These are phyloP conservation scores for Anas bahamensis DNA, from an alignment of 2,797 vertebrate species.

Conservation along the genomic window DNA sequence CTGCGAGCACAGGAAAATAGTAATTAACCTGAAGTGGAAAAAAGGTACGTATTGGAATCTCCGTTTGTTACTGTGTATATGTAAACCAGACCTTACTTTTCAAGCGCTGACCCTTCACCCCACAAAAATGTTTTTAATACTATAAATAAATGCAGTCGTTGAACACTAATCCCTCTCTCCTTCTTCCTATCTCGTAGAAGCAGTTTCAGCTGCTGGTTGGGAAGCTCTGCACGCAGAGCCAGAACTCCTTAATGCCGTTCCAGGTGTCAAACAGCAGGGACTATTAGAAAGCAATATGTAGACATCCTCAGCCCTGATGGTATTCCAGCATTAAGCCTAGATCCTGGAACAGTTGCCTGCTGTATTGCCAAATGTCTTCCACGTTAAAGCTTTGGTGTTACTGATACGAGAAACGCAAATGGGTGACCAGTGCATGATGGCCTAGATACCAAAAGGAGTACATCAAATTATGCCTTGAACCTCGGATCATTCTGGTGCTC, in stretches of 20 bases:
- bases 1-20: slow-evolving; percentile 6
- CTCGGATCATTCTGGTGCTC: background rate
- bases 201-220: background rate
- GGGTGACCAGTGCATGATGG: background rate
- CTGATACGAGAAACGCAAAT: background rate
- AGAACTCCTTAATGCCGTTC: background rate
- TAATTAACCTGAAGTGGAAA: background rate
- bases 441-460: background rate
- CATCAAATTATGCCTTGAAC: background rate
- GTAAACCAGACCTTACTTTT: background rate
- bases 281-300: background rate
- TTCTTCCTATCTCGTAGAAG: background rate
- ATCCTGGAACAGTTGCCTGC: background rate
- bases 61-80: background rate
- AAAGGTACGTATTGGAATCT: background rate
- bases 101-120: background rate
- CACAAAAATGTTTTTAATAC: background rate
- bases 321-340: background rate
- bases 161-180: background rate
- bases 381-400: background rate
- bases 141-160: background rate
- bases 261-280: slow-evolving; percentile 18
- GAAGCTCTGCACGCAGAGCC: background rate
- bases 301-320: background rate
- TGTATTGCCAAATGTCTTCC: background rate